Base-by-base conservation (phyloP, 2,888 invertebrate species). In the Platycheirus albimanus region DNA sequence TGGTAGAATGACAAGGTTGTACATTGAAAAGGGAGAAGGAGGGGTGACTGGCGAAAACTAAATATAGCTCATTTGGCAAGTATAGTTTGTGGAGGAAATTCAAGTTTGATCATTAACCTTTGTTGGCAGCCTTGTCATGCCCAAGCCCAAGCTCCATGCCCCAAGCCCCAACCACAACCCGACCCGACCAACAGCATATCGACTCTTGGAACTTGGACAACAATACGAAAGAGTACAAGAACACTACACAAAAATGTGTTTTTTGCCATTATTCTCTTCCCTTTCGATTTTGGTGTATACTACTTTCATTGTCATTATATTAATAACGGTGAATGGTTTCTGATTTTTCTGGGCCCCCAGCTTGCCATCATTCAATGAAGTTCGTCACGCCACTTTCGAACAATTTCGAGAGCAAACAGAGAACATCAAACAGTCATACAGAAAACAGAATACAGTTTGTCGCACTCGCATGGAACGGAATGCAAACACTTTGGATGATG, bases 341-440 rank as follows among this genome's bases (percentile, higher is more conserved):
- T 54, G 20, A 47, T 20, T 33, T 30, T 76, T 36, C 54, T 77
- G 63, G n/a, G 49, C 38, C 19, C 69, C 74, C 45, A 70, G 76
- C 72, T 45, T 41, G 11, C 41, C 69, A 64, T 75, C 80, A 75
- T 80, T 80, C 75, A 64, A 28, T 30, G 75, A 80, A 80, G 80
- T 70, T 80, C 80, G 80, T 80, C 80, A 80, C 70, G 75, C 80
- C 64, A 70, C 69, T 49, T 61, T 54, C 67, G 47, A 47, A 63
- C 38, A 63, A 41, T 33, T 36, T 54, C 4, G 36, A 15, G 33
- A 36, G 10, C 38, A 47, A 47, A n/a, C n/a, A n/a, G 24, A 30
- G 56, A 58, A 43, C 15, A 17, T 13, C 30, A 15, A n/a, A 30
- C 28, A 19, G 19, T 36, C 8, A 11, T 10, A 11, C 36, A 36